Percentiles rank a stretch among this genome's conserved stretches.
phyloP scores from a whole-genome alignment of 1,140 invertebrate genomes.

The Penaeus indicus region DNA sequence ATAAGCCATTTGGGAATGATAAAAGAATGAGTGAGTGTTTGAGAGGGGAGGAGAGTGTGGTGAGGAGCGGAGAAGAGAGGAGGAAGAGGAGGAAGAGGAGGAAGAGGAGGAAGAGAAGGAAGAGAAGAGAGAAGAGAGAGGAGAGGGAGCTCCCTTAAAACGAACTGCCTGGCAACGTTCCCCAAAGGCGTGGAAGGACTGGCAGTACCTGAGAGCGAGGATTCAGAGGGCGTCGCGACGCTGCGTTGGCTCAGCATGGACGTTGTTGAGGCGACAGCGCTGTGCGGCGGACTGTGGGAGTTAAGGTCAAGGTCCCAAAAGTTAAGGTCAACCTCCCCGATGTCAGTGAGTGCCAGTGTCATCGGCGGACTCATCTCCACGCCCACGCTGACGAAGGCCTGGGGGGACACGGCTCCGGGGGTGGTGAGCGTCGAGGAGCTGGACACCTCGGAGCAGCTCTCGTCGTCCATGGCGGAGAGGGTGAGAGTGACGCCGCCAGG shows the following conservation, averaged over 20 bases:
- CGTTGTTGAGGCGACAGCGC: constrained; percentile 43
- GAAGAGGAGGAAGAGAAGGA: no score
- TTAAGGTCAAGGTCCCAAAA: constrained; percentile 82
- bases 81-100: no score
- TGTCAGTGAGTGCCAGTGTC: constrained; percentile 73
- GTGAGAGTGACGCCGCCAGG: constrained; percentile 45
- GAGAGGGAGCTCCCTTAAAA: no score
- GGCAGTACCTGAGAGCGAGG: constrained; percentile 66
- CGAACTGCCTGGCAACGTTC: neutral
- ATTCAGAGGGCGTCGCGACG: constrained; percentile 59
- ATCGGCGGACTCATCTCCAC: constrained; percentile 58
- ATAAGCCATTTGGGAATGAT: neutral
- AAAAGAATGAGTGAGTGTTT: no score
- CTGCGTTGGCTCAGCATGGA: constrained; percentile 40
- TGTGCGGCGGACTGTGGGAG: constrained; percentile 67
- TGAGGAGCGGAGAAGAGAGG: no score
- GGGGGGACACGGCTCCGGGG: constrained; percentile 69
- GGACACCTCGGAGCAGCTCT: constrained; percentile 82
- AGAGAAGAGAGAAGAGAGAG: no score
- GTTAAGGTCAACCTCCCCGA: constrained; percentile 82
- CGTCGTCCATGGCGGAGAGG: constrained; percentile 74
- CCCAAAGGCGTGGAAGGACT: neutral
- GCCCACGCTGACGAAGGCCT: constrained; percentile 64
- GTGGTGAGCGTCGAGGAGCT: constrained; percentile 74
- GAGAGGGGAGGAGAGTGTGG: no score